Percentiles rank a stretch among this genome's conserved stretches.
These are phyloP conservation scores for Poeciliopsis turneri DNA, from an alignment of 2,797 vertebrate genomes.

Conservation along the genomic window DNA sequence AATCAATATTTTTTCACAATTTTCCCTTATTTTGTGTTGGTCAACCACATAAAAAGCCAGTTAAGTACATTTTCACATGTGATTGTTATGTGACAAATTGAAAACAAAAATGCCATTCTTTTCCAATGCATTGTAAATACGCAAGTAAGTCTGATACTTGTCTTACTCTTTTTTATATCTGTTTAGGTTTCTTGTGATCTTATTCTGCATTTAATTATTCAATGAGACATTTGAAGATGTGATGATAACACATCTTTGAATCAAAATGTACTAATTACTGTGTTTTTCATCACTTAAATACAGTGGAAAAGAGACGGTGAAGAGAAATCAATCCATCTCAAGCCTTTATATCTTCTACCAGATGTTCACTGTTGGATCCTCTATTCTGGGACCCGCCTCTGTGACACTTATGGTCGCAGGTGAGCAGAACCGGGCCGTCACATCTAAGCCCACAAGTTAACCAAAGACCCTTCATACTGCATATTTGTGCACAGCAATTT, in stretches of 20 bases:
- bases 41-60: background rate
- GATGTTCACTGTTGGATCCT: slow-evolving; percentile 82
- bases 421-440: slow-evolving; percentile 32
- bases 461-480: background rate
- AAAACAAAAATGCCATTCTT: background rate
- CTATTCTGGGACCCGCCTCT: slow-evolving; percentile 86
- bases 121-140: background rate
- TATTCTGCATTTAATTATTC: background rate
- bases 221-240: background rate
- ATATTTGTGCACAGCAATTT: background rate
- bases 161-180: background rate
- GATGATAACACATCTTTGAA: background rate
- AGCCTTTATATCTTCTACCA: slow-evolving; percentile 79
- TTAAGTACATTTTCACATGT: background rate
- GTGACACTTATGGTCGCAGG: slow-evolving; percentile 87
- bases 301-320: slow-evolving; percentile 75
- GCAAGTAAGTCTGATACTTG: background rate
- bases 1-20: background rate
- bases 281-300: slow-evolving; percentile 30
- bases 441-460: background rate
- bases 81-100: background rate
- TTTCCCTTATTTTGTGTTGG: background rate
- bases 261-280: slow-evolving; percentile 8
- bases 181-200: background rate
- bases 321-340: slow-evolving; percentile 83